A percentile compares a stretch with the other conserved stretches of the same genome.
phyloP scores from a whole-genome alignment of 1,140 invertebrate species.

The Saccostrea glomerata region DNA sequence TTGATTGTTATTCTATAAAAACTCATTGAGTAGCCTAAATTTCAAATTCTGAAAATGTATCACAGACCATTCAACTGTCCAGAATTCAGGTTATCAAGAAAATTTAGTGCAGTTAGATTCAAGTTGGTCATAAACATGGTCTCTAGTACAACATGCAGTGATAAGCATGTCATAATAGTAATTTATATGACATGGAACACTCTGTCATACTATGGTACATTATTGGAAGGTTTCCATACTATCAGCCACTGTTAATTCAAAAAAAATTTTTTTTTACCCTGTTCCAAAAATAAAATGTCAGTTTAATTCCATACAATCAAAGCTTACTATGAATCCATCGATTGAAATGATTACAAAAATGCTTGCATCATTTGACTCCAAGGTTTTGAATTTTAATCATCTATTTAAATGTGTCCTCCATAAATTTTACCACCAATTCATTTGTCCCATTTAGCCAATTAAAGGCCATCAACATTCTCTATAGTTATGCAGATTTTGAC shows the following conservation, averaged over 20 bases:
- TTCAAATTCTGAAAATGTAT: no score
- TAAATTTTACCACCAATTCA: not conserved
- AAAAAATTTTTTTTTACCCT: not conserved
- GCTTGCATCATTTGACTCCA: slow-evolving; percentile 3
- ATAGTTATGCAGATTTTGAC: slow-evolving; percentile 26
- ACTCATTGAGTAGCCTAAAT: no score
- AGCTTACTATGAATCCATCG: not conserved
- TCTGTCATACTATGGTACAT: not conserved
- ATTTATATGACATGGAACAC: not conserved
- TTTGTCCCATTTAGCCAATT: slow-evolving; percentile 5
- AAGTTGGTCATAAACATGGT: not conserved
- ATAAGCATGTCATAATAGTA: not conserved
- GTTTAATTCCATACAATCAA: not conserved
- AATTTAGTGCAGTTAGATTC: no score
- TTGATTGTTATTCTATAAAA: no score
- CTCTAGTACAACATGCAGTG: not conserved
- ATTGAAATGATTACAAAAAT: not conserved
- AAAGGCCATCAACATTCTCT: not conserved
- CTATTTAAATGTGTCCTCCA: not conserved
- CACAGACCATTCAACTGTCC: no score
- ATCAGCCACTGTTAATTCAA: not conserved
- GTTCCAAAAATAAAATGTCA: slow-evolving; percentile 19
- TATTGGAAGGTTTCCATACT: not conserved
- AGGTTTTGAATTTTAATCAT: slow-evolving; percentile 21
- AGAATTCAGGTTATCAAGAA: no score